Evolutionary conservation across 1,140 invertebrate genomes (phyloP).

Genomic region (Pseudomyrmex gracilis): DNA sequence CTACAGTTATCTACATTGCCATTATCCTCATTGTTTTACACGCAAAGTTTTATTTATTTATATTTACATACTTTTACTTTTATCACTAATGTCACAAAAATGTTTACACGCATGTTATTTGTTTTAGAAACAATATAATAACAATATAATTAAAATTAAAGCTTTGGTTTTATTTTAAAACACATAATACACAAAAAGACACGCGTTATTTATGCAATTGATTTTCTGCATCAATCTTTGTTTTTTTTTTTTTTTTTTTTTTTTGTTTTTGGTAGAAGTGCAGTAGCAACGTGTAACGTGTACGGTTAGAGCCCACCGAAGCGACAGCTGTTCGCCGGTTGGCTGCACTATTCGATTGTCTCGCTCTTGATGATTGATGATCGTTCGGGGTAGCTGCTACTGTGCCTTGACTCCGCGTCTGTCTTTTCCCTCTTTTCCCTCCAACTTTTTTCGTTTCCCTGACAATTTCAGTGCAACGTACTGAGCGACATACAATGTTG

Average conservation of each 20-base stretch:
- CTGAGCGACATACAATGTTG: conserved; percentile 56
- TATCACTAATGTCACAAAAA: background rate
- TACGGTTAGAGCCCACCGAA: conserved; percentile 80
- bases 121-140: background rate
- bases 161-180: conserved; percentile 3
- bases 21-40: background rate
- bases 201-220: conserved; percentile 21
- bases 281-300: conserved; percentile 78
- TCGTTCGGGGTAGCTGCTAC: conserved; percentile 82
- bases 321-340: conserved; percentile 85
- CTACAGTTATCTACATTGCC: background rate
- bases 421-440: conserved; percentile 75
- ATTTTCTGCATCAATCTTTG: conserved; percentile 27
- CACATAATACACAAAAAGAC: background rate
- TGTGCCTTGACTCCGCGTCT: conserved; percentile 71
- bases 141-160: background rate
- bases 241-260: conserved; percentile 39
- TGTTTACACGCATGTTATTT: background rate
- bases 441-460: conserved; percentile 72
- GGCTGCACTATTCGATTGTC: conserved; percentile 84
- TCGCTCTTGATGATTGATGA: conserved; percentile 86
- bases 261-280: conserved; percentile 62
- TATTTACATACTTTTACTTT: background rate
- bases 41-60: background rate
- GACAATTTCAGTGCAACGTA: conserved; percentile 65